Percentiles rank a stretch among this genome's conserved stretches.
These are phyloP conservation scores for Sitophilus oryzae DNA, from an alignment of 1,140 invertebrate species.

Conservation along the genomic window DNA sequence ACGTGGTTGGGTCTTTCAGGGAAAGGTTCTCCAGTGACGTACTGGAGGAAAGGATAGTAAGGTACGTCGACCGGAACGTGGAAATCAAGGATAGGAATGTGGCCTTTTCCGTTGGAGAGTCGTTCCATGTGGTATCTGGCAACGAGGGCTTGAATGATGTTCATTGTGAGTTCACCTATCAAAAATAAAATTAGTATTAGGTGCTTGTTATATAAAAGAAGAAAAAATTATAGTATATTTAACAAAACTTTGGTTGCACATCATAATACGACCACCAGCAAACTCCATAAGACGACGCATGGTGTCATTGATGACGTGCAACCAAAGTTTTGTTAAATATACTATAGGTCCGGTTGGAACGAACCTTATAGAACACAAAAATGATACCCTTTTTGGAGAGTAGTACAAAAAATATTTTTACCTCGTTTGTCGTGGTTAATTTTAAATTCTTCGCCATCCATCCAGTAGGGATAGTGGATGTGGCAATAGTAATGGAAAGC, in stretches of 20 bases:
- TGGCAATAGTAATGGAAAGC: constrained; percentile 60
- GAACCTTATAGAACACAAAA: no score
- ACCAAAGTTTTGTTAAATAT: no score
- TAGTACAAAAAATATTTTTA: no score
- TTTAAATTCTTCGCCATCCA: constrained; percentile 49
- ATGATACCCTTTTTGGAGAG: no score
- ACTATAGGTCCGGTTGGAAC: no score
- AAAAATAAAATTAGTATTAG: no score
- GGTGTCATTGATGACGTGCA: no score
- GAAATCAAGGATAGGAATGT: constrained; percentile 54
- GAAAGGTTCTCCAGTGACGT: constrained; percentile 60
- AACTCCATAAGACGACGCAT: no score
- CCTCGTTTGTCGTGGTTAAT: constrained; percentile 48
- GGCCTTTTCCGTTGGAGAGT: constrained; percentile 55
- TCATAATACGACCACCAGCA: no score
- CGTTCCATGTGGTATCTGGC: constrained; percentile 63
- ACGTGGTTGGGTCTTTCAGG: constrained; percentile 53
- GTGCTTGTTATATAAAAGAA: no score
- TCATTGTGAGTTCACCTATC: constrained; percentile 53
- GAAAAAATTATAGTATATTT: no score
- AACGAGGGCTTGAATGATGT: constrained; percentile 53
- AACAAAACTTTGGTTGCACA: no score
- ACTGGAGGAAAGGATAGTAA: constrained; percentile 57
- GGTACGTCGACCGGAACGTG: constrained; percentile 52
- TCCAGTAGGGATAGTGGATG: constrained; percentile 58